phyloP scores from a whole-genome alignment of 2,113 vertebrate genomes.

The Gambusia affinis region DNA sequence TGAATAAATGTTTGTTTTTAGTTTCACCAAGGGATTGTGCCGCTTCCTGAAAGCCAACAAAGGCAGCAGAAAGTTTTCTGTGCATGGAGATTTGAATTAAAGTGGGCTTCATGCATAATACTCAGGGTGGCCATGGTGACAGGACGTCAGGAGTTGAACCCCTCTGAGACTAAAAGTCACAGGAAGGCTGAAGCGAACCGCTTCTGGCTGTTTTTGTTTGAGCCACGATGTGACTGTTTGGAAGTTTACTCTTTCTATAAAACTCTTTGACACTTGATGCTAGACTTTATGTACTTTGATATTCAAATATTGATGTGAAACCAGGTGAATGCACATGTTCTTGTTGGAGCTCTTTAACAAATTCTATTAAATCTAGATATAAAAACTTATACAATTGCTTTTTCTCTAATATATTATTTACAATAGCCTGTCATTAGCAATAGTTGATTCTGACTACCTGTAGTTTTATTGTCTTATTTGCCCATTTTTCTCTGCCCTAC shows the following conservation, averaged over 20 bases:
- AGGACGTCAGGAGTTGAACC: constrained; percentile 60
- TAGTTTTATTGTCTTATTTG: constrained; percentile 45
- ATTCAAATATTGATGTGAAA: constrained; percentile 2
- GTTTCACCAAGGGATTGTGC: not conserved
- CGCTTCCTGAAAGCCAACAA: constrained; percentile 21
- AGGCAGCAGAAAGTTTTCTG: constrained; percentile 10
- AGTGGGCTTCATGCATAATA: constrained; percentile 51
- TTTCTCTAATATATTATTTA: constrained; percentile 52
- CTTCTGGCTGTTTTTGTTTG: constrained; percentile 7
- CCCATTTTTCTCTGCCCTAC: not conserved
- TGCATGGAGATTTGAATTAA: constrained; percentile 35
- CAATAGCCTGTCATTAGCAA: constrained; percentile 53
- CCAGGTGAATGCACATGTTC: not conserved
- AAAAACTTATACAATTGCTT: constrained; percentile 42
- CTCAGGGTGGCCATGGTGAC: constrained; percentile 52
- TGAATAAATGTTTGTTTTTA: not conserved
- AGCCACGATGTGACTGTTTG: not conserved
- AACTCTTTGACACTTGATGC: not conserved
- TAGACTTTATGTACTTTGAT: not conserved
- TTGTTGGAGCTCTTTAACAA: constrained; percentile 25
- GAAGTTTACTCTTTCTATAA: not conserved
- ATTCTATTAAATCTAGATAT: constrained; percentile 38
- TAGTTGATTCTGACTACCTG: constrained; percentile 50
- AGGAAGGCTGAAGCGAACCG: constrained; percentile 26
- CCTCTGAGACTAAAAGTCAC: constrained; percentile 51